Evolutionary conservation across 2,888 invertebrate species (phyloP), one percentile per base, ranked within the genome.

Genomic region (Hydrotaea cyrtoneurina): DNA sequence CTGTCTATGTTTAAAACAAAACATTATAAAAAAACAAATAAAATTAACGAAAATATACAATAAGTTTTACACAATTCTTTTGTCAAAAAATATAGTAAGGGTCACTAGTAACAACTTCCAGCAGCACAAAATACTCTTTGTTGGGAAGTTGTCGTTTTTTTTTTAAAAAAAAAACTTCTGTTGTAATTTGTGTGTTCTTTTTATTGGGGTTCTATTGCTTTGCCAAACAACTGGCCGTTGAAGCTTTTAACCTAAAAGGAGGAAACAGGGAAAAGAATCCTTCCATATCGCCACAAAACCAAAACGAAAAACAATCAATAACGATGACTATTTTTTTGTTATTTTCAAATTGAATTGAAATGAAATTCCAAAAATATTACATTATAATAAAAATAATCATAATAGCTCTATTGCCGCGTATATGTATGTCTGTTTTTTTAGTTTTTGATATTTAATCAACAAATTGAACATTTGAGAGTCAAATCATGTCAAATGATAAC

Each of bases 361-460:
- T 66, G 39, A 69, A 83, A 39, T 46, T 31, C 21, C 57, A 73
- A 73, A 31, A 77, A 84, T 50, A n/a, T 39, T 50, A 79, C n/a
- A n/a, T n/a, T 31, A 2, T 31, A 31, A 31, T 31, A 31, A 78
- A 53, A 53, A 26, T 83, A 83, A 85, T 64, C 83, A 83, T 80
- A 83, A 87, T 89, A 92, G 91, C 91, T 91, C 91, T 90, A 89
- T 91, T 91, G 91, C 91, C 92, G 92, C 91, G 92, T 92, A 92
- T 91, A 91, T 92, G 92, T 91, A 90, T 92, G 91, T 92, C 91
- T 91, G 90, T 92, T 83, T 85, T 73, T 85, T 69, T 72, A 87
- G 43, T 69, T 87, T 75, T 81, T 78, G 53, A 55, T 39, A 46
- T 69, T 46, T 69, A 59, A 81, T 39, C 82, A 79, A 87, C 79